Percentiles rank a stretch among this genome's conserved stretches.
These are phyloP conservation scores for Zosterops borbonicus DNA, from an alignment of 2,113 vertebrate species.

Conservation along the genomic window DNA sequence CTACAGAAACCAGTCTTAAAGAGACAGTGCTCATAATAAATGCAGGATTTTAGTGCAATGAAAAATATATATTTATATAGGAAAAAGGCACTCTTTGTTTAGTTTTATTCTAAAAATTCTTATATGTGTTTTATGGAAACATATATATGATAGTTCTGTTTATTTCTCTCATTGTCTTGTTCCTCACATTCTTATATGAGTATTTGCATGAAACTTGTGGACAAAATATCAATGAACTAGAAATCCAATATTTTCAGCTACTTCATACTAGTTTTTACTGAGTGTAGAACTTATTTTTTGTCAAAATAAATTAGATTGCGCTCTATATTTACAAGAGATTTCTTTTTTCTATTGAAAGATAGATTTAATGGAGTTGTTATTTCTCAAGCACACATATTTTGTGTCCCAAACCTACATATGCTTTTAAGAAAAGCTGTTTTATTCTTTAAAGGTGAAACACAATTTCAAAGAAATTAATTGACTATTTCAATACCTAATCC, in stretches of 20 bases:
- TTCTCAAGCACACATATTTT: not conserved
- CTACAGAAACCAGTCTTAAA: not conserved
- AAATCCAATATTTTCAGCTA: not conserved
- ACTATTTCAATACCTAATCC: conserved; percentile 12
- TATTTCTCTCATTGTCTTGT: not conserved
- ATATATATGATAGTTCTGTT: not conserved
- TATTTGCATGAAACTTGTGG: not conserved
- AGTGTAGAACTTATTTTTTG: not conserved
- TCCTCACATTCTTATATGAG: not conserved
- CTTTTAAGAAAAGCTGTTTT: not conserved
- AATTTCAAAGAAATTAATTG: not conserved
- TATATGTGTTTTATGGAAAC: not conserved
- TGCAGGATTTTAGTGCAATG: not conserved
- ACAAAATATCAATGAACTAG: not conserved
- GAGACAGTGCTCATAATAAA: not conserved
- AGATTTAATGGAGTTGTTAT: not conserved
- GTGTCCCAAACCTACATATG: not conserved
- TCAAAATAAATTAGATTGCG: not conserved
- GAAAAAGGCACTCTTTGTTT: not conserved
- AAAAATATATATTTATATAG: not conserved
- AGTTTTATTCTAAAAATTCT: not conserved
- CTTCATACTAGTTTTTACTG: not conserved
- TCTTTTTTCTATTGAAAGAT: not conserved
- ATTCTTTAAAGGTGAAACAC: not conserved
- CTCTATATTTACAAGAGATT: not conserved